These are phyloP conservation scores for Drosophila colorata DNA, from an alignment of 2,888 invertebrate species.

Conservation along the genomic window DNA sequence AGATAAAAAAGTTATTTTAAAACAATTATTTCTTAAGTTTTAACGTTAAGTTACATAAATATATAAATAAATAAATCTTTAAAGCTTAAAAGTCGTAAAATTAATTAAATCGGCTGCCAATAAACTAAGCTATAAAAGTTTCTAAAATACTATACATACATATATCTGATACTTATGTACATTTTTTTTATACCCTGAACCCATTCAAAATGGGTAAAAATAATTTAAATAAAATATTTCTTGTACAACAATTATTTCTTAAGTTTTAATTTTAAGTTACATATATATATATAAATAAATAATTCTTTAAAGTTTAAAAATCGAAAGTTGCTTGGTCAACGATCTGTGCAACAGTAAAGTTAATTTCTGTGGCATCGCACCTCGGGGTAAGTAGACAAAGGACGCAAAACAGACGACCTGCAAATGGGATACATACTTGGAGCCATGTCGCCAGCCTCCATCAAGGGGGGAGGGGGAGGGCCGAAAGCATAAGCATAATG, in stretches of 20 bases:
- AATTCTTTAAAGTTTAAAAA: constrained; percentile 21
- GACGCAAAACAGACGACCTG: constrained; percentile 33
- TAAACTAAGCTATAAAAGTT: too few relatives aligned
- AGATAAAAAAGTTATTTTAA: too few relatives aligned
- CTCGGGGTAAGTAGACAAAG: constrained; percentile 36
- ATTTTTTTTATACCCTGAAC: too few relatives aligned
- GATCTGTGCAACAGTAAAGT: constrained; percentile 48
- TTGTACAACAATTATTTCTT: too few relatives aligned
- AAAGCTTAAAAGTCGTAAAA: too few relatives aligned
- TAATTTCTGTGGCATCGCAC: constrained; percentile 44
- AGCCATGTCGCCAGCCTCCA: constrained; percentile 25
- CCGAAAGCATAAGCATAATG: constrained; percentile 62
- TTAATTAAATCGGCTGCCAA: too few relatives aligned
- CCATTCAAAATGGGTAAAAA: too few relatives aligned
- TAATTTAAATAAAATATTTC: not conserved
- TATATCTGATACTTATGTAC: not conserved
- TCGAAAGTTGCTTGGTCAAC: constrained; percentile 44
- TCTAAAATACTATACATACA: too few relatives aligned
- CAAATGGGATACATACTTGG: constrained; percentile 60
- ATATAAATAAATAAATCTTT: too few relatives aligned
- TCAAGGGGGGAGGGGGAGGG: constrained; percentile 1
- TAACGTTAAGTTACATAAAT: too few relatives aligned
- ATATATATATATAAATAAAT: not conserved
- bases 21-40: too few relatives aligned
- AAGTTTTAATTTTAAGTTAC: not conserved